phyloP scores from a whole-genome alignment of 2,113 vertebrate species.

The Nerophis lumbriciformis region DNA sequence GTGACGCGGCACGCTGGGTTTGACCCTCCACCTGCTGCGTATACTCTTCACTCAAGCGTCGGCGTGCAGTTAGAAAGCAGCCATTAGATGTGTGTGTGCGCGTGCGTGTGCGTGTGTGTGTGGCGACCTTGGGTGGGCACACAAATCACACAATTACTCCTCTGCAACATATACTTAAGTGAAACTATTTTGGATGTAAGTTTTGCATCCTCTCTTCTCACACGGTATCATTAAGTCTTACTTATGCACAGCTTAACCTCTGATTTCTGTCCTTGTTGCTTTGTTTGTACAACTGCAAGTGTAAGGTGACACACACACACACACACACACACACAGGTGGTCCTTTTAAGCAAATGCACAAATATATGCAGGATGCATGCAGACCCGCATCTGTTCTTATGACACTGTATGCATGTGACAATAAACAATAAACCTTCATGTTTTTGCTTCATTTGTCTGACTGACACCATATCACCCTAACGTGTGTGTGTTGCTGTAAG shows the following conservation, averaged over 20 bases:
- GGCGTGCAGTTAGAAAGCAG: conserved; percentile 19
- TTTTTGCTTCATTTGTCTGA: conserved; percentile 6
- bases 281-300: conserved; percentile 33
- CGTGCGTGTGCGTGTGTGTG: conserved; percentile 1
- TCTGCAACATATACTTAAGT: conserved; percentile 16
- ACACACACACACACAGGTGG: conserved; percentile 7
- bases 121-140: conserved; percentile 37
- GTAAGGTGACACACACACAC: conserved; percentile 51
- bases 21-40: conserved; percentile 65
- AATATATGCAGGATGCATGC: neutral
- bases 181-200: conserved; percentile 18
- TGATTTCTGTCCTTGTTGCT: conserved; percentile 35
- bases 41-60: conserved; percentile 56
- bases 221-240: conserved; percentile 51
- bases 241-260: conserved; percentile 27
- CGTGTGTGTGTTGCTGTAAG: conserved; percentile 43
- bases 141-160: conserved; percentile 26
- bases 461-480: neutral
- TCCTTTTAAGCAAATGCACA: neutral
- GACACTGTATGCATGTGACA: neutral
- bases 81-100: conserved; percentile 3
- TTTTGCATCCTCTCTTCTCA: conserved; percentile 13
- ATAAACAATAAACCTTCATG: neutral
- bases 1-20: conserved; percentile 54
- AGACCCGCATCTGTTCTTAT: neutral